Percentiles rank a stretch among this genome's conserved stretches.
Conservation (phyloP, 2,888 invertebrate species). For the Cataglyphis rosenhaueri region DNA sequence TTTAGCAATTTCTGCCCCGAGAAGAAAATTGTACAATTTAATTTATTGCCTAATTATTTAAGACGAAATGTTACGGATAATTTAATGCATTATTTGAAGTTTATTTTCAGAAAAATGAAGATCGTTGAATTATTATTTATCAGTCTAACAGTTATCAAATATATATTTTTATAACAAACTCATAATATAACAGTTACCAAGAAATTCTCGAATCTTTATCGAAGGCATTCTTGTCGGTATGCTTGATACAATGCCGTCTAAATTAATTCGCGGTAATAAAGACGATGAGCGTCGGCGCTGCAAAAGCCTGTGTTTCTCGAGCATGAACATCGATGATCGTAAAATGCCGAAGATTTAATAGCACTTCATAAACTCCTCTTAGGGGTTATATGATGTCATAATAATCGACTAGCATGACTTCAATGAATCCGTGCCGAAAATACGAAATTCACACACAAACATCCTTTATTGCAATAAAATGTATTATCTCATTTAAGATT, state of each 20-base stretch:
- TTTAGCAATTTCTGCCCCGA: conserved; percentile 28
- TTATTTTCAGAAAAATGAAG: not conserved
- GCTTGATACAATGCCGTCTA: conserved; percentile 58
- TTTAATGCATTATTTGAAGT: conserved; percentile 13
- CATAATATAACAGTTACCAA: not conserved
- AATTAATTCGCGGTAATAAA: conserved; percentile 71
- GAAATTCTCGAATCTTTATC: conserved; percentile 33
- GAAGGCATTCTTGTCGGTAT: conserved; percentile 30
- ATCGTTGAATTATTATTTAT: not conserved
- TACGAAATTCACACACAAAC: conserved; percentile 41
- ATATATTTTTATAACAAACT: not conserved
- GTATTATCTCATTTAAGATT: not conserved
- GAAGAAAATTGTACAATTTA: conserved; percentile 16
- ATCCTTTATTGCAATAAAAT: conserved; percentile 17
- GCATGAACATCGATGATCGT: conserved; percentile 58
- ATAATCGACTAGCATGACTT: conserved; percentile 67
- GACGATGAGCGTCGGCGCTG: conserved; percentile 53
- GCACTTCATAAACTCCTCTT: conserved; percentile 72
- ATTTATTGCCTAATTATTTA: conserved; percentile 21
- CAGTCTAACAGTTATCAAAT: not conserved
- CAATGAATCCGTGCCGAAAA: conserved; percentile 44
- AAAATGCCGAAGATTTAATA: conserved; percentile 71
- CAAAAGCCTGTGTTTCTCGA: conserved; percentile 42
- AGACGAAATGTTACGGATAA: not conserved
- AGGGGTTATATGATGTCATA: conserved; percentile 68